Evolutionary conservation across 2,888 invertebrate species (phyloP).

Genomic region (Agrotis segetum): DNA sequence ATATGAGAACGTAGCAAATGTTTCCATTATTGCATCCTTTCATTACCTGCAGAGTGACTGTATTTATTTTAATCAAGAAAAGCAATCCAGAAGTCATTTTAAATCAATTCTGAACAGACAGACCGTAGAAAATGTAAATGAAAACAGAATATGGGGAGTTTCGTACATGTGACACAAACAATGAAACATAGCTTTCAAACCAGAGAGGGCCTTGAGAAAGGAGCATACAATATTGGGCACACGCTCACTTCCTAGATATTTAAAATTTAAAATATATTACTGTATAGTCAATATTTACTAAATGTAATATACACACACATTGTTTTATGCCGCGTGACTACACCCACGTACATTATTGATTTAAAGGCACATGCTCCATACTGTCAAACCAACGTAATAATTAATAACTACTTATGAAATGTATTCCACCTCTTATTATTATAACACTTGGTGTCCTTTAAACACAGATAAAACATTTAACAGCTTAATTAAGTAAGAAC

Average conservation of each 20-base stretch:
- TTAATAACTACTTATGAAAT: neutral
- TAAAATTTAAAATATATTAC: constrained; percentile 16
- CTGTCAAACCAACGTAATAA: neutral
- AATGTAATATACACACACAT: too few species aligned
- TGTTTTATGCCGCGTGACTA: neutral
- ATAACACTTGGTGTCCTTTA: neutral
- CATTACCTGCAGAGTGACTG: constrained; percentile 15
- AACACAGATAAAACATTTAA: neutral
- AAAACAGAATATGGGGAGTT: constrained; percentile 22
- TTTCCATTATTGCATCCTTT: constrained; percentile 42
- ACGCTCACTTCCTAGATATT: constrained; percentile 14
- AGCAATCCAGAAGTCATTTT: constrained; percentile 34
- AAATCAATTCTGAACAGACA: constrained; percentile 22
- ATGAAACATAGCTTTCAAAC: constrained; percentile 18
- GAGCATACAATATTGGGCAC: neutral
- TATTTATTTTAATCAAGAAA: constrained; percentile 37
- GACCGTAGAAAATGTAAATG: constrained; percentile 34
- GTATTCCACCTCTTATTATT: neutral
- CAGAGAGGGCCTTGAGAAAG: constrained; percentile 1
- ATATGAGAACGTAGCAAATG: constrained; percentile 26
- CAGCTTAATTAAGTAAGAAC: neutral
- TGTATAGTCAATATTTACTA: too few species aligned
- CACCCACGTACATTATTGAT: neutral
- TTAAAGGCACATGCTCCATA: neutral
- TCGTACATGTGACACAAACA: too few species aligned